Conservation (phyloP, 2,797 vertebrate genomes). For the Myiotriccus ornatus region DNA sequence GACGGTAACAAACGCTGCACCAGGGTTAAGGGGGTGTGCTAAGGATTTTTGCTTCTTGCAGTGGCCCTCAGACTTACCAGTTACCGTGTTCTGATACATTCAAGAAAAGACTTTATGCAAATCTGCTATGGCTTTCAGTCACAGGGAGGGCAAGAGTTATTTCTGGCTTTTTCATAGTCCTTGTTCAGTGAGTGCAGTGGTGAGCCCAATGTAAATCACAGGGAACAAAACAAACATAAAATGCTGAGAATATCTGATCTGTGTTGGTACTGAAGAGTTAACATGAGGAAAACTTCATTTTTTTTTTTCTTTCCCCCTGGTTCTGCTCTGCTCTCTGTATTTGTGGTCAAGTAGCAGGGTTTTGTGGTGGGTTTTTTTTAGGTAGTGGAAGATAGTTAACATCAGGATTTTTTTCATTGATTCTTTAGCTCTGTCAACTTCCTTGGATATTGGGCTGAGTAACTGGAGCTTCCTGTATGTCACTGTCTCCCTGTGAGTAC, state of each 20-base stretch:
- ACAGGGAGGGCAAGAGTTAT: neutral
- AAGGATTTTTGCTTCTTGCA: neutral
- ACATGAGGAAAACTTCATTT: neutral
- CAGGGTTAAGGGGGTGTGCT: no score
- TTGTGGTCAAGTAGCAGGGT: neutral
- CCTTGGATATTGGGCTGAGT: slow-evolving; percentile 93
- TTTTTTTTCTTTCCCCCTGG: neutral
- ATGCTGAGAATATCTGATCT: neutral
- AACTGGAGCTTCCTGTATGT: slow-evolving; percentile 98
- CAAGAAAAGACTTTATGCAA: neutral
- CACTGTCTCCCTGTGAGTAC: slow-evolving; percentile 93
- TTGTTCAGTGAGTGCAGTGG: neutral
- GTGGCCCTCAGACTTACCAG: neutral
- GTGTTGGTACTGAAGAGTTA: neutral
- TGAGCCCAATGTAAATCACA: neutral
- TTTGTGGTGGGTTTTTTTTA: neutral
- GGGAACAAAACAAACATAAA: neutral
- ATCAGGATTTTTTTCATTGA: neutral
- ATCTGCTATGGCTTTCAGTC: neutral
- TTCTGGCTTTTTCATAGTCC: neutral
- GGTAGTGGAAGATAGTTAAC: neutral
- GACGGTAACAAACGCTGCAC: neutral
- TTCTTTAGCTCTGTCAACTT: slow-evolving; percentile 87
- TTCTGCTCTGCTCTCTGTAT: neutral
- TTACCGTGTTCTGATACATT: neutral